These are phyloP conservation scores for Atherinosoma microstoma DNA, from an alignment of 2,797 vertebrate species.

Conservation along the genomic window DNA sequence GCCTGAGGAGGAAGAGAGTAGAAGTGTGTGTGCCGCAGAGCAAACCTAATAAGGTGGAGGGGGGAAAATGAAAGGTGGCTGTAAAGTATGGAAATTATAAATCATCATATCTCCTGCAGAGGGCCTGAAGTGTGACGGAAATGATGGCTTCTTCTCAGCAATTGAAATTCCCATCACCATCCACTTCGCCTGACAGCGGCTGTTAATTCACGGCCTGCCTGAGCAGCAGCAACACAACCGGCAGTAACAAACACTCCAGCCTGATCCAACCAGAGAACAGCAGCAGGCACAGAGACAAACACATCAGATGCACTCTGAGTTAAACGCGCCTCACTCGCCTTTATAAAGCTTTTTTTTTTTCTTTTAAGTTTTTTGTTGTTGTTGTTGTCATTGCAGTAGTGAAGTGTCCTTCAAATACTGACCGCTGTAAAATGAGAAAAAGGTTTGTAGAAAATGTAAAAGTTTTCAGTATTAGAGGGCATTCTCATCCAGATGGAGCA, in stretches of 20 bases:
- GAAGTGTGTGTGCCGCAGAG: slow-evolving; percentile 6
- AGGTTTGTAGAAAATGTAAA: slow-evolving; percentile 20
- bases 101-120: background rate
- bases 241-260: slow-evolving; percentile 13
- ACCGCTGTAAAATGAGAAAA: slow-evolving; percentile 40
- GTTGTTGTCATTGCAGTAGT: slow-evolving; percentile 15
- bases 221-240: slow-evolving; percentile 2
- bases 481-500: slow-evolving; percentile 30
- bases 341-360: slow-evolving; percentile 59
- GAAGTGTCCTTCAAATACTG: slow-evolving; percentile 45
- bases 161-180: background rate
- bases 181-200: slow-evolving; percentile 8
- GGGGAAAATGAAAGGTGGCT: background rate
- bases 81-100: slow-evolving; percentile 18
- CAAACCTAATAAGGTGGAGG: background rate
- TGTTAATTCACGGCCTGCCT: background rate
- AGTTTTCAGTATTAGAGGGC: slow-evolving; percentile 48
- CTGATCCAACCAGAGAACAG: slow-evolving; percentile 49
- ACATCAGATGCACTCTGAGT: slow-evolving; percentile 40
- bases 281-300: slow-evolving; percentile 43
- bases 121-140: slow-evolving; percentile 28
- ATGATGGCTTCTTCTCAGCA: background rate
- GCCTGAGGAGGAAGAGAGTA: slow-evolving; percentile 16
- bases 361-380: background rate
- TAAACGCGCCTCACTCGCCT: slow-evolving; percentile 58